These are phyloP conservation scores for Alethe diademata DNA, from an alignment of 2,113 vertebrate genomes.

Conservation along the genomic window DNA sequence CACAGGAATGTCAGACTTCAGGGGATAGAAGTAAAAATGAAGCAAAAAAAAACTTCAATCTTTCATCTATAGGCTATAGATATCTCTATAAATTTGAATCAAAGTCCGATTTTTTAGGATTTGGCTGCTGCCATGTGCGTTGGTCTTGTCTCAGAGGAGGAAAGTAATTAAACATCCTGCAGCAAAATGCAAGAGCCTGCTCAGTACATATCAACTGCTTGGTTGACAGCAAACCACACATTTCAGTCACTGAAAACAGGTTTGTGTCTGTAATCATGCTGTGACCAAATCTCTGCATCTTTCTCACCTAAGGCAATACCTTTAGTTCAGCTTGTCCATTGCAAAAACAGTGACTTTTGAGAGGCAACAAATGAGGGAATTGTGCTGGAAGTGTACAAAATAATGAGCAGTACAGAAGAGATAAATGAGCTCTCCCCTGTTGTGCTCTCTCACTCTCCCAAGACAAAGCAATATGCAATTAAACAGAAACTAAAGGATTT, in stretches of 20 bases:
- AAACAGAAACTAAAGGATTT: neutral
- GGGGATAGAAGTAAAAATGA: neutral
- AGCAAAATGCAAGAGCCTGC: neutral
- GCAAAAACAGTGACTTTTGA: conserved; percentile 1
- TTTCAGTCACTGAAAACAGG: neutral
- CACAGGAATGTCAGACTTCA: neutral
- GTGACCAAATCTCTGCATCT: conserved; percentile 10
- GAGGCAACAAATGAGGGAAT: neutral
- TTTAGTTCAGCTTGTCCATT: neutral
- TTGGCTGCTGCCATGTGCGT: neutral
- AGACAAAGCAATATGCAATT: neutral
- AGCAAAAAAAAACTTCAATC: neutral
- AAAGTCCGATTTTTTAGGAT: neutral
- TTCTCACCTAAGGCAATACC: conserved; percentile 10
- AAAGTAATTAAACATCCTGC: neutral
- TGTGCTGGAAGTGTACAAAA: neutral
- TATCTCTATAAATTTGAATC: neutral
- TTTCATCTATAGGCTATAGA: neutral
- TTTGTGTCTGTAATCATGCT: neutral
- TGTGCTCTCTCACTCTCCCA: neutral
- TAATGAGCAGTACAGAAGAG: neutral
- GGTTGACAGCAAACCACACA: conserved; percentile 3
- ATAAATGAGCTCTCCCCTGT: conserved; percentile 3
- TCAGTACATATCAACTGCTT: neutral
- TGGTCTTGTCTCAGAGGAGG: neutral